Percentiles rank a stretch among this genome's conserved stretches.
These are phyloP conservation scores for Samia ricini DNA, from an alignment of 1,140 invertebrate genomes.

Conservation along the genomic window DNA sequence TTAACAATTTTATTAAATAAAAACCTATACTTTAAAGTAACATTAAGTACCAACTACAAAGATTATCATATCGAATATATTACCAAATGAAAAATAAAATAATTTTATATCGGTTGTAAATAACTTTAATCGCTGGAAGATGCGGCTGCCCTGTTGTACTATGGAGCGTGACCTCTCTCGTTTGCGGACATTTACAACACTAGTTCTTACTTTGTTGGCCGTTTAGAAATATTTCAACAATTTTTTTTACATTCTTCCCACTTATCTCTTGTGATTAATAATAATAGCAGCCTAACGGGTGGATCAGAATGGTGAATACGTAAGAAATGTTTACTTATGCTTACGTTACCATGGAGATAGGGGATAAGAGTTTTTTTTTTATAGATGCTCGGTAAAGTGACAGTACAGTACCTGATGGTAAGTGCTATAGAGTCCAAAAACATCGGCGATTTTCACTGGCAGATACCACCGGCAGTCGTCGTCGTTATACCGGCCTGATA, in stretches of 20 bases:
- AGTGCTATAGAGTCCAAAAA: no score
- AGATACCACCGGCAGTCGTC: no score
- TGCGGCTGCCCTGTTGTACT: slow-evolving; percentile 7
- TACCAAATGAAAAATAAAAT: slow-evolving; percentile 47
- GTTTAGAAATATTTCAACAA: neutral
- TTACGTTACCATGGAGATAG: no score
- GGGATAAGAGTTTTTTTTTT: no score
- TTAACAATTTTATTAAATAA: neutral
- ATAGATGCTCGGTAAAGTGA: no score
- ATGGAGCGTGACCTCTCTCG: slow-evolving; percentile 1
- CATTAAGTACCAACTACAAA: slow-evolving; percentile 44
- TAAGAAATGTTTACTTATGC: no score
- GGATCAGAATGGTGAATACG: no score
- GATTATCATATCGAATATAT: slow-evolving; percentile 61
- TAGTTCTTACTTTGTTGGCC: slow-evolving; percentile 22
- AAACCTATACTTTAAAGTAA: slow-evolving; percentile 39
- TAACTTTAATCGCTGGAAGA: slow-evolving; percentile 52
- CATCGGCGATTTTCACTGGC: no score
- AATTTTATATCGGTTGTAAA: slow-evolving; percentile 67
- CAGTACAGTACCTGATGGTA: no score
- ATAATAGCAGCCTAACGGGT: no score
- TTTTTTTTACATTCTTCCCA: neutral
- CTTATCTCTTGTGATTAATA: neutral
- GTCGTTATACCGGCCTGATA: no score
- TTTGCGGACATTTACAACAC: slow-evolving; percentile 13